A percentile compares a stretch with the other conserved stretches of the same genome.
phyloP scores from a whole-genome alignment of 2,797 vertebrate species.

The Muscicapa comitata region DNA sequence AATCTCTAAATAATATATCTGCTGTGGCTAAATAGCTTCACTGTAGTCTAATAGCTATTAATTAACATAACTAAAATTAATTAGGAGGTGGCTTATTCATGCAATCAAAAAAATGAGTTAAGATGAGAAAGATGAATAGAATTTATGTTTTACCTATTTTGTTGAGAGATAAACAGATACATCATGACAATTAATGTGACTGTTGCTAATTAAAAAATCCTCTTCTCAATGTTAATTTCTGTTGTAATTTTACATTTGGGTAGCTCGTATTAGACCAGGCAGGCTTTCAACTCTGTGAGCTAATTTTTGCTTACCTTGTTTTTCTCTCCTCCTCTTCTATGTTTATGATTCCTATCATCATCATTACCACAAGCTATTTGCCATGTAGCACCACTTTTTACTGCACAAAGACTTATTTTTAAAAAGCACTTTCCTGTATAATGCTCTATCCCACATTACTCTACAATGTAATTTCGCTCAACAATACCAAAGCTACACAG shows the following conservation, averaged over 20 bases:
- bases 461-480: not conserved
- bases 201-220: slow-evolving; percentile 46
- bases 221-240: not conserved
- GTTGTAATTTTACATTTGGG: slow-evolving; percentile 7
- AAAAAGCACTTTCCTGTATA: not conserved
- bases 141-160: slow-evolving; percentile 31
- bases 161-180: slow-evolving; percentile 12
- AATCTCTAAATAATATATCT: slow-evolving; percentile 20
- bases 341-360: not conserved
- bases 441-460: not conserved
- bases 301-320: not conserved
- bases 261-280: not conserved
- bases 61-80: slow-evolving; percentile 51
- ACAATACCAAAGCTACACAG: not conserved
- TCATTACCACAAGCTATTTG: not conserved
- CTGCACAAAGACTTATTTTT: not conserved
- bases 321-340: not conserved
- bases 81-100: slow-evolving; percentile 17
- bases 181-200: slow-evolving; percentile 38
- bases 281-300: not conserved
- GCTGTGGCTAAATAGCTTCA: slow-evolving; percentile 26
- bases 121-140: slow-evolving; percentile 21
- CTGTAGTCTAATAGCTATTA: slow-evolving; percentile 23
- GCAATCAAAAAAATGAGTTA: not conserved
- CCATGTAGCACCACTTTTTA: not conserved